phyloP scores from a whole-genome alignment of 2,797 vertebrate species.

The Xenops minutus region DNA sequence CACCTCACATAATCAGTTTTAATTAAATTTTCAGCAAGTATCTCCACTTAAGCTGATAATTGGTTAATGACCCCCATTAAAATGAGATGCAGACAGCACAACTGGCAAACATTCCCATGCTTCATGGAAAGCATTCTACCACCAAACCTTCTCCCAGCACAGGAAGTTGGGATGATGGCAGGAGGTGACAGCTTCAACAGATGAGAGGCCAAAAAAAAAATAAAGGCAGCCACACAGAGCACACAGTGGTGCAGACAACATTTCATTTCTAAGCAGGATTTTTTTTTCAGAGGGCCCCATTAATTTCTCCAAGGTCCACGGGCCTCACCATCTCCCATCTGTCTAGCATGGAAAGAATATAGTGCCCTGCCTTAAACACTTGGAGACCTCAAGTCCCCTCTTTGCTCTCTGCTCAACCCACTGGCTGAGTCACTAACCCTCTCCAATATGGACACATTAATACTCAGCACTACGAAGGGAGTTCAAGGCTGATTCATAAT shows the following conservation, averaged over 20 bases:
- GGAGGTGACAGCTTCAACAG: neutral
- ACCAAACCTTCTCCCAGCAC: neutral
- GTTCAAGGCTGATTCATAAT: constrained; percentile 60
- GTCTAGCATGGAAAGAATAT: constrained; percentile 57
- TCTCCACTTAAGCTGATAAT: neutral
- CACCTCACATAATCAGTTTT: neutral
- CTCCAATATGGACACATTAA: constrained; percentile 51
- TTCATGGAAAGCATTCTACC: neutral
- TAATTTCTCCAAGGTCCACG: constrained; percentile 57
- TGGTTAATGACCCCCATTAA: neutral
- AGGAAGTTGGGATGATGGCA: neutral
- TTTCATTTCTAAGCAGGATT: constrained; percentile 50
- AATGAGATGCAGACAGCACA: neutral
- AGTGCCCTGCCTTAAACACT: constrained; percentile 54
- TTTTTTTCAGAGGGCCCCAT: constrained; percentile 45
- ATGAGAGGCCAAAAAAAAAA: constrained; percentile 10
- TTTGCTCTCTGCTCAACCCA: constrained; percentile 47
- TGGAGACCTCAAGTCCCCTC: constrained; percentile 44
- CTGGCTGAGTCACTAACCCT: constrained; percentile 54
- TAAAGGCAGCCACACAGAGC: constrained; percentile 24
- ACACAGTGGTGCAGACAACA: neutral
- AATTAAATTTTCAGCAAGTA: neutral
- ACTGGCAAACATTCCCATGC: neutral
- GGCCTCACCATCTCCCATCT: constrained; percentile 55
- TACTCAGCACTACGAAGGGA: constrained; percentile 39